phyloP scores from a whole-genome alignment of 2,888 invertebrate genomes.

The Dascillus cervinus region DNA sequence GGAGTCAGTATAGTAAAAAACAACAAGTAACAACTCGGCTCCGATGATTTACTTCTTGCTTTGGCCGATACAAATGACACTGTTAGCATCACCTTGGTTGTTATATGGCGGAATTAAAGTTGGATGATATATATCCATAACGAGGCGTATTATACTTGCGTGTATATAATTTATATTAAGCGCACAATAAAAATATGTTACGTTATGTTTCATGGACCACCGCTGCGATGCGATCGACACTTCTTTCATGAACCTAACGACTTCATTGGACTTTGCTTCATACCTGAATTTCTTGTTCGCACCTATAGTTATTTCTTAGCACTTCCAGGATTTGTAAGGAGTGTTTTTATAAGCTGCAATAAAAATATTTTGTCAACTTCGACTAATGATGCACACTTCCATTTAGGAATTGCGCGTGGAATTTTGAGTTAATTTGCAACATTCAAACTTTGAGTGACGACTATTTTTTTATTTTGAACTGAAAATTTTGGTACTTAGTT shows the following conservation, averaged over 20 bases:
- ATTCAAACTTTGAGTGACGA: too few relatives aligned
- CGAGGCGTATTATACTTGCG: slow-evolving; percentile 19
- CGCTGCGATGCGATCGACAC: slow-evolving; percentile 26
- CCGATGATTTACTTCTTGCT: slow-evolving; percentile 5
- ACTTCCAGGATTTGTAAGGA: too few relatives aligned
- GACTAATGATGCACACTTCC: too few relatives aligned
- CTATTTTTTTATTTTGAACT: too few relatives aligned
- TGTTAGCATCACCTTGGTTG: slow-evolving; percentile 6
- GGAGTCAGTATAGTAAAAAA: slow-evolving; percentile 7
- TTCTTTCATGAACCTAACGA: slow-evolving; percentile 19
- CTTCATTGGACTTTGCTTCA: slow-evolving; percentile 20
- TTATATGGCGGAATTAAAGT: slow-evolving; percentile 6
- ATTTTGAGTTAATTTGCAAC: too few relatives aligned
- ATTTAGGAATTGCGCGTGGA: too few relatives aligned
- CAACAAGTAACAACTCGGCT: slow-evolving; percentile 6
- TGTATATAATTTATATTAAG: slow-evolving; percentile 26
- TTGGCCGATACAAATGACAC: slow-evolving; percentile 7
- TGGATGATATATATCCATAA: slow-evolving; percentile 8
- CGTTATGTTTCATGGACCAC: slow-evolving; percentile 23
- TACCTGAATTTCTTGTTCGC: too few relatives aligned
- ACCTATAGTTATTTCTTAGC: too few relatives aligned
- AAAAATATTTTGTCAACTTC: too few relatives aligned
- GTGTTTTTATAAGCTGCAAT: too few relatives aligned
- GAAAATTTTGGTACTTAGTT: too few relatives aligned
- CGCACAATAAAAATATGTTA: slow-evolving; percentile 25